Percentiles rank a stretch among this genome's conserved stretches.
These are phyloP conservation scores for Anthrax anthrax DNA, from an alignment of 2,888 invertebrate genomes.

Conservation along the genomic window DNA sequence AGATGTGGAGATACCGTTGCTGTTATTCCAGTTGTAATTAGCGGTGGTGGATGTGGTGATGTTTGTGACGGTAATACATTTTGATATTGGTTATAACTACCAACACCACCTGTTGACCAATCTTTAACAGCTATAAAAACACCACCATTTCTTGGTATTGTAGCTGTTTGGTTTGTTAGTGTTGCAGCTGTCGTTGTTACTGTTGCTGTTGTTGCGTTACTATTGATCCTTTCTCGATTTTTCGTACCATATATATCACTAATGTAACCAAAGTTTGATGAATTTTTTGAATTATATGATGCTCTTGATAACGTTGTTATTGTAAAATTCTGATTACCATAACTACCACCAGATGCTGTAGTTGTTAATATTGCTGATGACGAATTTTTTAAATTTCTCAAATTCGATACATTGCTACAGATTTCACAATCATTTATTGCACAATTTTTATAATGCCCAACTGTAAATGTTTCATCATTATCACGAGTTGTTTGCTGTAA, in stretches of 20 bases:
- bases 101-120: slow-evolving; percentile 34
- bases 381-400: slow-evolving; percentile 39
- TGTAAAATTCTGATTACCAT: slow-evolving; percentile 33
- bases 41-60: no score
- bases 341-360: slow-evolving; percentile 35
- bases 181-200: neutral
- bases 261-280: no score
- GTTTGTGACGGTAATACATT: slow-evolving; percentile 9
- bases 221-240: no score
- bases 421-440: slow-evolving; percentile 16
- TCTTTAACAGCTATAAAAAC: slow-evolving; percentile 51
- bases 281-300: neutral
- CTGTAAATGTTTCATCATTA: no score
- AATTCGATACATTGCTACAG: slow-evolving; percentile 32
- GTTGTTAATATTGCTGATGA: no score
- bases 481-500: no score
- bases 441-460: slow-evolving; percentile 10
- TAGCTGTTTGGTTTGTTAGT: slow-evolving; percentile 10
- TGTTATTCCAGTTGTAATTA: no score
- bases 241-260: no score
- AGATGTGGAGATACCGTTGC: no score
- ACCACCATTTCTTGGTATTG: slow-evolving; percentile 37
- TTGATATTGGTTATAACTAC: neutral
- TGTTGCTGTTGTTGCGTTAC: no score
- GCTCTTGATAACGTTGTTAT: slow-evolving; percentile 31